Percentiles rank a stretch among this genome's conserved stretches.
phyloP scores from a whole-genome alignment of 1,140 invertebrate genomes.

The Delia radicum region DNA sequence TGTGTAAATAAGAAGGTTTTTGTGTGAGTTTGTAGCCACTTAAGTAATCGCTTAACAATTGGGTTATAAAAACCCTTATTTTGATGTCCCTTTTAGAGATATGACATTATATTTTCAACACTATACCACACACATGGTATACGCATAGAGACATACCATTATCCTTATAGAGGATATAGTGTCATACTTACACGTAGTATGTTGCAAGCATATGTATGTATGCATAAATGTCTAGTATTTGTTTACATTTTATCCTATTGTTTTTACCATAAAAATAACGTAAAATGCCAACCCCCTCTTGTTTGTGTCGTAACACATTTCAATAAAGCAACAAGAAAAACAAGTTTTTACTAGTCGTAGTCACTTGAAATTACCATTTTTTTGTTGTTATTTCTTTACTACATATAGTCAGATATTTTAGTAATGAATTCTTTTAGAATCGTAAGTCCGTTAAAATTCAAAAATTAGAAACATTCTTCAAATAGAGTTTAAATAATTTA shows the following conservation, averaged over 20 bases:
- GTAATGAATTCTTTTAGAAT: neutral
- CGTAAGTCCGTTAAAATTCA: neutral
- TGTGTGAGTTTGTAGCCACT: neutral
- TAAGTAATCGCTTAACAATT: conserved; percentile 20
- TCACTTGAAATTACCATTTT: neutral
- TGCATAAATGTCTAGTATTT: neutral
- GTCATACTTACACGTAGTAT: neutral
- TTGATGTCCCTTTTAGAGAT: conserved; percentile 19
- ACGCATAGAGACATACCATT: neutral
- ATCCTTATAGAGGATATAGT: neutral
- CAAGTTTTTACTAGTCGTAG: neutral
- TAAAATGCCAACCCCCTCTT: neutral
- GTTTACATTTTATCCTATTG: neutral
- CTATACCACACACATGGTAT: neutral
- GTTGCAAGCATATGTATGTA: neutral
- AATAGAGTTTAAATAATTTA: neutral
- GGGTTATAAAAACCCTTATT: conserved; percentile 20
- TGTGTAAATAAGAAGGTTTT: neutral
- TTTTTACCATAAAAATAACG: neutral
- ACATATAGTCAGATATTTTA: neutral
- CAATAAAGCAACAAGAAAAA: neutral
- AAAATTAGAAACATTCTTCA: neutral
- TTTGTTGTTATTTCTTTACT: no score
- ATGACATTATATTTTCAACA: neutral
- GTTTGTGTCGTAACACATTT: neutral